Evolutionary conservation across 2,797 vertebrate genomes (phyloP), one percentile per base, ranked within the genome.

Genomic region (Oreonectes daqikongensis): DNA sequence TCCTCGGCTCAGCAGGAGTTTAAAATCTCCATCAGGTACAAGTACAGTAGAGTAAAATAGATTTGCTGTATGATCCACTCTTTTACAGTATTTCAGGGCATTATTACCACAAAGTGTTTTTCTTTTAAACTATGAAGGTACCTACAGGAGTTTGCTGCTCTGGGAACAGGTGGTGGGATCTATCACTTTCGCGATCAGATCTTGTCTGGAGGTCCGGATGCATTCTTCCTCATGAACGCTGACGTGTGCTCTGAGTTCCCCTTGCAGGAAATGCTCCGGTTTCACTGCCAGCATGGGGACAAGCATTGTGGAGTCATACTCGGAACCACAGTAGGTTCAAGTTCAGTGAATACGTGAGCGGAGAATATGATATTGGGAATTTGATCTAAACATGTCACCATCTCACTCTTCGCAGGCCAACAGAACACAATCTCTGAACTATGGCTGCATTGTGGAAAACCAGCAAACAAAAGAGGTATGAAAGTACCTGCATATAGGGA

Each of bases 161-260:
- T 99, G 84, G 96, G 97, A 81, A 99, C 98, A 0, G 97, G 95
- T 14, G 97, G 98, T 35, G 97, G 98, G 78, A 95, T 99, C 86
- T 99, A 98, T 87, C 97, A 99, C 84, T 99, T 99, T 90, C 92
- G 97, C 86, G 98, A 99, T 91, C 97, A 99, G 93, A 99, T 99
- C 87, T 91, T 99, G 72, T 94, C 95, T 0, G 98, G 97, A 26
- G 90, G 90, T 76, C 94, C 97, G 0, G 94, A 96, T 81, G 95
- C 96, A 30, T 94, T 94, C 87, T 98, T 98, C 83, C 94, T 99
- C 75, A 92, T 99, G 89, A 99, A 99, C 8, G 95, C 97, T 0
- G 98, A 99, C 0, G 97, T 99, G 65, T 99, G 96, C 87, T 96
- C 96, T 0, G 95, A 95, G 69, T 99, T 99, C 84, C 97, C 97